Conservation (phyloP, 2,888 invertebrate species). For the Nomada flava region DNA sequence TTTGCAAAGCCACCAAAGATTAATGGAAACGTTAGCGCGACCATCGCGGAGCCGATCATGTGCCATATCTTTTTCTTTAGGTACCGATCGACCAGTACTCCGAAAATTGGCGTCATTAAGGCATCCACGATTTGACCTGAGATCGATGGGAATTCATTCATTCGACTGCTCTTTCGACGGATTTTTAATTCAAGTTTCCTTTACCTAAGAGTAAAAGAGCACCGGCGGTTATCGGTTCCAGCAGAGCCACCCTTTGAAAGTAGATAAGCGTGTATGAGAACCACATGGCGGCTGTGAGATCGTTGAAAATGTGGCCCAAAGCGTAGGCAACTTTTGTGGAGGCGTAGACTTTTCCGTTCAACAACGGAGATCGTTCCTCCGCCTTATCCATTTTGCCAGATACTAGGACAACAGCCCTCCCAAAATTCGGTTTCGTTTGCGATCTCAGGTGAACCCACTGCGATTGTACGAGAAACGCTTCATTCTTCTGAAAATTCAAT, state of each 20-base stretch:
- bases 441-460: conserved; percentile 37
- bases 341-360: conserved; percentile 72
- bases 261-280: conserved; percentile 84
- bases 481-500: conserved; percentile 22
- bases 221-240: conserved; percentile 81
- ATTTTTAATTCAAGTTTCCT: not conserved
- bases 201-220: conserved; percentile 80
- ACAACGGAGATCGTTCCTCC: conserved; percentile 72
- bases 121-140: conserved; percentile 82
- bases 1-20: conserved; percentile 80
- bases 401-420: no score
- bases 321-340: conserved; percentile 81
- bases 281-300: conserved; percentile 85
- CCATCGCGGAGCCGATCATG: conserved; percentile 87
- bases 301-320: conserved; percentile 84
- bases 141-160: not conserved
- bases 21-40: conserved; percentile 79
- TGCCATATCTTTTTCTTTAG: conserved; percentile 94
- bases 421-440: not conserved
- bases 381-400: conserved; percentile 48
- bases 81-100: conserved; percentile 92
- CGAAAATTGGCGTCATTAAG: conserved; percentile 90
- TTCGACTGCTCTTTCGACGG: not conserved
- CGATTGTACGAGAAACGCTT: not conserved
- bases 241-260: conserved; percentile 80